These are phyloP conservation scores for Acridotheres tristis DNA, from an alignment of 2,797 vertebrate genomes.

Conservation along the genomic window DNA sequence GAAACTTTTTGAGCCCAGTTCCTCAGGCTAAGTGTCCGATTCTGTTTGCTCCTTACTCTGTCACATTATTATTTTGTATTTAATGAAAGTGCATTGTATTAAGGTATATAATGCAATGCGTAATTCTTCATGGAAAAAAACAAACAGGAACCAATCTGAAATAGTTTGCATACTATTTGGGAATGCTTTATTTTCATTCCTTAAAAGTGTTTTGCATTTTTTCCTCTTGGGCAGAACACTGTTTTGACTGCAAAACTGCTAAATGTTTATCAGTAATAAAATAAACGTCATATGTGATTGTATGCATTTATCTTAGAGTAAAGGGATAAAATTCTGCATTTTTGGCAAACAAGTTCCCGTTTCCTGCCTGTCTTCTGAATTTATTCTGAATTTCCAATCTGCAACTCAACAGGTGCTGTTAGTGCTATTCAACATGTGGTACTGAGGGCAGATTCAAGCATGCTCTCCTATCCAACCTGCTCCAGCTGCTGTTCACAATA, in stretches of 20 bases:
- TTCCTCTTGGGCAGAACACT: conserved; percentile 8
- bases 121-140: background rate
- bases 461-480: background rate
- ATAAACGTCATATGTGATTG: background rate
- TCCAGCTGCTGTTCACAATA: background rate
- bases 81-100: background rate
- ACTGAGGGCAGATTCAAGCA: background rate
- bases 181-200: background rate
- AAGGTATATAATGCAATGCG: background rate
- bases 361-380: background rate
- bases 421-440: background rate
- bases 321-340: background rate
- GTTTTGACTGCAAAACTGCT: background rate
- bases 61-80: background rate
- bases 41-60: background rate
- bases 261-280: conserved; percentile 11
- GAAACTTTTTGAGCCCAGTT: background rate
- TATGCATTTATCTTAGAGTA: background rate
- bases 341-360: background rate
- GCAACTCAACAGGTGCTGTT: background rate
- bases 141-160: background rate
- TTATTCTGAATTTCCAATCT: background rate
- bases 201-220: conserved; percentile 4
- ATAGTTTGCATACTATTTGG: background rate
- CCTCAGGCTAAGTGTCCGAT: background rate